Evolutionary conservation across 2,113 vertebrate genomes (phyloP).

Genomic region (Romanogobio albipinnatus): DNA sequence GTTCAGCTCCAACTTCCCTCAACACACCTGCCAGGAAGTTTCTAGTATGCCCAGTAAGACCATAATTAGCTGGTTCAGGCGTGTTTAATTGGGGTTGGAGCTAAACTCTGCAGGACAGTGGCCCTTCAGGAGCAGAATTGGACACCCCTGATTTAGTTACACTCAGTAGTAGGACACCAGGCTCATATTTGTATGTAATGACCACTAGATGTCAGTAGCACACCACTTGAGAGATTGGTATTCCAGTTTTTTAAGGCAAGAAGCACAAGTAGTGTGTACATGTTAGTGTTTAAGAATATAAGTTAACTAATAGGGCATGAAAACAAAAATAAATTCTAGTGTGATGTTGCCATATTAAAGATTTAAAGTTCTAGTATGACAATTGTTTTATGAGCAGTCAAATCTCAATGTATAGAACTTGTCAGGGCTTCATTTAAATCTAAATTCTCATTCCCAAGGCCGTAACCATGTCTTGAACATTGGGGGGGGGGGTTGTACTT

Average conservation of each 20-base stretch:
- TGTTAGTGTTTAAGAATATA: not conserved
- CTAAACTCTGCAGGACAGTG: too few species aligned
- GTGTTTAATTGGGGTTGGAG: too few species aligned
- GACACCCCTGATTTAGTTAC: not conserved
- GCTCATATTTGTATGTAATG: not conserved
- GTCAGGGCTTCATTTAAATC: not conserved
- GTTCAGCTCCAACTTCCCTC: not conserved
- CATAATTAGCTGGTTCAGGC: too few species aligned
- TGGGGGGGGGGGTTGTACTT: too few species aligned
- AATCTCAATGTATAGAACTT: not conserved
- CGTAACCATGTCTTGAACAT: too few species aligned
- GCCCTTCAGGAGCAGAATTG: too few species aligned
- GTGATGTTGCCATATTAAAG: not conserved
- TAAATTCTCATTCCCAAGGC: not conserved
- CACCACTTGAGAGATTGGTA: not conserved
- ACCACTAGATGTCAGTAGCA: slow-evolving; percentile 45
- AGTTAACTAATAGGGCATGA: not conserved
- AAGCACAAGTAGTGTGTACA: not conserved
- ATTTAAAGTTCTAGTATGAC: too few species aligned
- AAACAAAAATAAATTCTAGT: not conserved
- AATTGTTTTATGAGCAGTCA: not conserved
- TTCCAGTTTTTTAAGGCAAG: not conserved
- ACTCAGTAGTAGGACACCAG: not conserved
- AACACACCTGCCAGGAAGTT: not conserved
- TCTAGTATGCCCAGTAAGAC: not conserved